These are phyloP conservation scores for Lacanobia wlatinum DNA, from an alignment of 2,888 invertebrate species.

Conservation along the genomic window DNA sequence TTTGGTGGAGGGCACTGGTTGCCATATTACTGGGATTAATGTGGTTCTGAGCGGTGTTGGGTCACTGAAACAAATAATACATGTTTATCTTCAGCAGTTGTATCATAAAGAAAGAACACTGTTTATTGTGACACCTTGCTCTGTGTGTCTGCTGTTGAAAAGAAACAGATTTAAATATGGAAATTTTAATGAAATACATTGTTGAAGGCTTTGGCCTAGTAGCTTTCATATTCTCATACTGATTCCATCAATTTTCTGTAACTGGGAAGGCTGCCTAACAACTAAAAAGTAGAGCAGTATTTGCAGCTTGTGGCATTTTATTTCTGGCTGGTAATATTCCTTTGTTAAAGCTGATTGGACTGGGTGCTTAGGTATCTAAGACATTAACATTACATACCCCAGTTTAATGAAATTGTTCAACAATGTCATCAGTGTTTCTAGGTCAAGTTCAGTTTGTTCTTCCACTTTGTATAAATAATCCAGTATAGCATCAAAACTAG, in stretches of 20 bases:
- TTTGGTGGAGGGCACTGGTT: slow-evolving; percentile 67
- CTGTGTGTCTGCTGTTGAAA: not conserved
- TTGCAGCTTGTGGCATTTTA: not conserved
- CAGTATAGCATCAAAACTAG: slow-evolving; percentile 67
- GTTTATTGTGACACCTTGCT: not conserved
- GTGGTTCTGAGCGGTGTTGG: slow-evolving; percentile 83
- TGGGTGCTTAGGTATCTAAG: not conserved
- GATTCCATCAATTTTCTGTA: not conserved
- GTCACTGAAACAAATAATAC: slow-evolving; percentile 74
- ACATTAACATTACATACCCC: slow-evolving; percentile 74
- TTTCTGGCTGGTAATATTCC: not conserved
- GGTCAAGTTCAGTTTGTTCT: slow-evolving; percentile 63
- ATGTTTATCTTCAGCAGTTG: not conserved
- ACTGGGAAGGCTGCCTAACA: too few relatives aligned
- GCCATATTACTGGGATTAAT: slow-evolving; percentile 81
- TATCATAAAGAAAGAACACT: not conserved
- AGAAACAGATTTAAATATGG: not conserved
- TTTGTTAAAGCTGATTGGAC: not conserved
- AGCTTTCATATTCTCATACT: not conserved
- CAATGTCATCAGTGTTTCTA: slow-evolving; percentile 73
- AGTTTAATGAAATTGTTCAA: slow-evolving; percentile 81
- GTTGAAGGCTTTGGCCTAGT: too few relatives aligned
- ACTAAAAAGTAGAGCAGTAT: not conserved
- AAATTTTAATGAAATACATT: not conserved
- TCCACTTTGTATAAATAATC: slow-evolving; percentile 73